A percentile compares a stretch with the other conserved stretches of the same genome.
phyloP scores from a whole-genome alignment of 2,888 invertebrate genomes.

The Ophraella communa region DNA sequence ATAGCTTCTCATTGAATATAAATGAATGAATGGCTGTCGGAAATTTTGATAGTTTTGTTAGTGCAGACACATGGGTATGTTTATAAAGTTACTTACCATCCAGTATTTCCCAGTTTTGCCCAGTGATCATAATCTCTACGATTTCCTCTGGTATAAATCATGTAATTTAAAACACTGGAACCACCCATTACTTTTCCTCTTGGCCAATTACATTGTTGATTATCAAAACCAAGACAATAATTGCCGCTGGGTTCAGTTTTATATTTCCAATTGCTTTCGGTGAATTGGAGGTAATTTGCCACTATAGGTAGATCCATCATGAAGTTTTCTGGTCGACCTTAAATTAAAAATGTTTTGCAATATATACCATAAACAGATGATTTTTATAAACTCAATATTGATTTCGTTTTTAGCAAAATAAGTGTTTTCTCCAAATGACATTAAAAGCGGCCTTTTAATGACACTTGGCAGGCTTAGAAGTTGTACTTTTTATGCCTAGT shows the following conservation, averaged over 20 bases:
- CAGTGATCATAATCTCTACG: slow-evolving; percentile 85
- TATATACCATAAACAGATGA: neutral
- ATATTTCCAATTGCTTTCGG: slow-evolving; percentile 80
- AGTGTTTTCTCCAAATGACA: too few species aligned
- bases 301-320: slow-evolving; percentile 79
- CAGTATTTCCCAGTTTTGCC: slow-evolving; percentile 79
- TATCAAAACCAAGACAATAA: slow-evolving; percentile 77
- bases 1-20: too few species aligned
- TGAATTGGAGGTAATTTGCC: slow-evolving; percentile 75
- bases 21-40: too few species aligned
- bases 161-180: slow-evolving; percentile 85
- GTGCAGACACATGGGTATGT: neutral
- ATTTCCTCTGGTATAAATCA: slow-evolving; percentile 92
- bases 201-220: slow-evolving; percentile 79
- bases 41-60: slow-evolving; percentile 42
- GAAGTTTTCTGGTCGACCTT: slow-evolving; percentile 71
- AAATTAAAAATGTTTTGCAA: slow-evolving; percentile 7
- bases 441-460: too few species aligned
- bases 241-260: slow-evolving; percentile 77
- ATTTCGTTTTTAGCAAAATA: too few species aligned
- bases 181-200: slow-evolving; percentile 74
- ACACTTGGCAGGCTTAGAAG: too few species aligned
- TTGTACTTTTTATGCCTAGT: too few species aligned
- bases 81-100: slow-evolving; percentile 56
- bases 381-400: too few species aligned